Evolutionary conservation across 35 echinoderm and acorn worm species (phyloP), one percentile per base, ranked within the genome.

Genomic region (Eucidaris tribuloides): DNA sequence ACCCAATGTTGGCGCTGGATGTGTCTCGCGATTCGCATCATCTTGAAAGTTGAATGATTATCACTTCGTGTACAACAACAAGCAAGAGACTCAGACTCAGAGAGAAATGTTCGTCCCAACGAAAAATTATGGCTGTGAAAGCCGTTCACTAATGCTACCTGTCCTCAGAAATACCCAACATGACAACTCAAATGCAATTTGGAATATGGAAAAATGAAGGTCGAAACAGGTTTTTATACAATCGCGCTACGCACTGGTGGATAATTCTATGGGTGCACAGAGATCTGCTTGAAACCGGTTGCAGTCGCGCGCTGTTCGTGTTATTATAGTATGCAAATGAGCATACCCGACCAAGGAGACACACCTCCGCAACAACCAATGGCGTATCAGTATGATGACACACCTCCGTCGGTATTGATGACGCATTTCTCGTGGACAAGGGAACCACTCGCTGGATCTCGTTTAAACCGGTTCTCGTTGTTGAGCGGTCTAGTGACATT

Each of bases 281-380:
- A n/a, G n/a, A 74, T 74, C 68, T 74, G 68, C 38, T 44, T 74
- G 37, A 40, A 74, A 74, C 68, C 68, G 68, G 68, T 74, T 74
- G 24, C 35, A 74, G 5, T 33, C 68, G 68, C n/a, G n/a, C n/a
- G n/a, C n/a, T n/a, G n/a, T n/a, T n/a, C n/a, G n/a, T n/a, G n/a
- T n/a, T n/a, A n/a, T n/a, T n/a, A n/a, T n/a, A n/a, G n/a, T n/a
- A n/a, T n/a, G n/a, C n/a, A n/a, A n/a, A n/a, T n/a, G n/a, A n/a
- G n/a, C n/a, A n/a, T n/a, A n/a, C n/a, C n/a, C n/a, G n/a, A n/a
- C n/a, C n/a, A n/a, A n/a, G n/a, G n/a, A n/a, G n/a, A n/a, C n/a
- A n/a, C n/a, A n/a, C n/a, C n/a, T n/a, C n/a, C n/a, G n/a, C n/a
- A n/a, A n/a, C n/a, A n/a, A n/a, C n/a, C n/a, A n/a, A n/a, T n/a